Evolutionary conservation across 2,113 vertebrate species (phyloP).

Genomic region (Octodon degus): DNA sequence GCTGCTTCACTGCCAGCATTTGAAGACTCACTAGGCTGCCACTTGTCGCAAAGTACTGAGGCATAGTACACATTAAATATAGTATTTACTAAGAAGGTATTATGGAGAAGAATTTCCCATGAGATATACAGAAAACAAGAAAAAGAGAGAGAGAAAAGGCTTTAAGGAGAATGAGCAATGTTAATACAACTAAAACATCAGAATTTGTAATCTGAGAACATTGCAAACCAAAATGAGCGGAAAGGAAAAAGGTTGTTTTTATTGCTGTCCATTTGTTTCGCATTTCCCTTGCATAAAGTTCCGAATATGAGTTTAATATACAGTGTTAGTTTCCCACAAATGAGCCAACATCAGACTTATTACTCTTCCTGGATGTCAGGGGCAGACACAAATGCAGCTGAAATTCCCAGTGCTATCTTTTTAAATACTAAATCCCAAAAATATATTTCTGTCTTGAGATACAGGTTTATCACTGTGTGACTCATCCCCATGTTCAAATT

Average conservation of each 20-base stretch:
- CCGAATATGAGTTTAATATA: not conserved
- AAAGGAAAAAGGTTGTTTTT: not conserved
- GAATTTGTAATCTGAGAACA: not conserved
- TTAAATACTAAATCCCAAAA: slow-evolving; percentile 3
- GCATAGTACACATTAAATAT: not conserved
- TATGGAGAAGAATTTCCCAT: not conserved
- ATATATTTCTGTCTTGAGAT: slow-evolving; percentile 21
- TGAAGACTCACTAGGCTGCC: not conserved
- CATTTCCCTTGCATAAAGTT: not conserved
- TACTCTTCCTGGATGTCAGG: not conserved
- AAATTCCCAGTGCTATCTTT: not conserved
- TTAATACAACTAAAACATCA: not conserved
- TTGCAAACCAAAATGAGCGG: not conserved
- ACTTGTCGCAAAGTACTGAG: not conserved
- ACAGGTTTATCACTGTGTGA: slow-evolving; percentile 32
- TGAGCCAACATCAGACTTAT: not conserved
- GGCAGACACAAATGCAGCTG: not conserved
- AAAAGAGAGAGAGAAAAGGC: not conserved
- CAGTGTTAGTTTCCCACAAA: slow-evolving; percentile 1
- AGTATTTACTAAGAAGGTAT: not conserved
- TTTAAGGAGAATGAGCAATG: not conserved
- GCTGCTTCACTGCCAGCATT: not conserved
- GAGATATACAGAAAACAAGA: not conserved
- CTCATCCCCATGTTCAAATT: slow-evolving; percentile 14
- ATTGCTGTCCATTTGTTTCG: not conserved